phyloP scores from a whole-genome alignment of 2,888 invertebrate genomes.

The Mythimna impura region DNA sequence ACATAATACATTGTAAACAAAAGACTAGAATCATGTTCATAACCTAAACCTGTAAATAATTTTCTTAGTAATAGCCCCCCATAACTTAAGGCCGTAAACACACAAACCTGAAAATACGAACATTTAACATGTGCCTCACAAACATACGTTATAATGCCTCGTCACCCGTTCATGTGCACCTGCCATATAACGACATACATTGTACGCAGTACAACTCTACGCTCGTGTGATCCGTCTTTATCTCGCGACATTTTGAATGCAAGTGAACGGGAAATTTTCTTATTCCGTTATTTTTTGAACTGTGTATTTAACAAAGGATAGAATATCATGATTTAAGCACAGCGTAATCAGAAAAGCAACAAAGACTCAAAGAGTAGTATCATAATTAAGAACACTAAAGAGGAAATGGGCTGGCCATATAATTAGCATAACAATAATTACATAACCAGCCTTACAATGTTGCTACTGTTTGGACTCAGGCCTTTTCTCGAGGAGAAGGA shows the following conservation, averaged over 20 bases:
- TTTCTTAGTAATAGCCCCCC: conserved; percentile 1
- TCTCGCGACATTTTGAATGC: conserved; percentile 49
- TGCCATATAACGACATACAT: conserved; percentile 24
- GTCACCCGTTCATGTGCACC: conserved; percentile 25
- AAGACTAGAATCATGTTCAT: background rate
- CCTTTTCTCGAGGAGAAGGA: too few relatives aligned
- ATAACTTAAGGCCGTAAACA: conserved; percentile 24
- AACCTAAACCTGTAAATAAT: conserved; percentile 31
- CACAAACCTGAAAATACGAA: conserved; percentile 32
- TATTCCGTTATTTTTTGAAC: conserved; percentile 41
- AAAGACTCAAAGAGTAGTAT: too few relatives aligned
- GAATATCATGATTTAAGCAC: too few relatives aligned
- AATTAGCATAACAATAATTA: too few relatives aligned
- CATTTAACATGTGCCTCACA: conserved; percentile 13
- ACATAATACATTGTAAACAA: conserved; percentile 9
- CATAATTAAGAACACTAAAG: too few relatives aligned
- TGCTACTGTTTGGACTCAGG: too few relatives aligned
- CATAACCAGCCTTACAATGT: too few relatives aligned
- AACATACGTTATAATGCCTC: conserved; percentile 20
- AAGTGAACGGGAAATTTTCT: conserved; percentile 28
- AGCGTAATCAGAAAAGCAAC: too few relatives aligned
- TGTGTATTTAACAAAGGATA: conserved; percentile 4
- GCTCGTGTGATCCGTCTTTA: conserved; percentile 34
- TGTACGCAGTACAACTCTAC: conserved; percentile 30
- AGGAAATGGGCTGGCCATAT: too few relatives aligned